These are phyloP conservation scores for Solenopsis fugax DNA, from an alignment of 1,140 invertebrate genomes.

Conservation along the genomic window DNA sequence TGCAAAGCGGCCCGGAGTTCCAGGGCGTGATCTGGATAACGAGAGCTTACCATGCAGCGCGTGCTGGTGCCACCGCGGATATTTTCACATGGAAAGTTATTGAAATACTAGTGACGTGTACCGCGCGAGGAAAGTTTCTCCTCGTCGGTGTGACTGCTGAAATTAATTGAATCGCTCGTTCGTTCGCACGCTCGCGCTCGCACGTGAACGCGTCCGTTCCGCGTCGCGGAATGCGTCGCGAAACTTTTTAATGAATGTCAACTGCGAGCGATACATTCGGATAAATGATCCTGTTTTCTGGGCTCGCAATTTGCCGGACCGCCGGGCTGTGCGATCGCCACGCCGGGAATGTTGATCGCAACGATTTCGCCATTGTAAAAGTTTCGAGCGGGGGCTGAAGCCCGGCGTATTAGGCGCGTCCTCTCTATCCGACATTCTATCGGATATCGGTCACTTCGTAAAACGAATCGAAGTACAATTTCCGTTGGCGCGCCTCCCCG, in stretches of 20 bases:
- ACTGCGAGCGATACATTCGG: slow-evolving; percentile 48
- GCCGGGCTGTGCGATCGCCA: slow-evolving; percentile 15
- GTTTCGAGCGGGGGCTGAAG: not conserved
- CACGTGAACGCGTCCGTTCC: not conserved
- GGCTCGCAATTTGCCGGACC: slow-evolving; percentile 44
- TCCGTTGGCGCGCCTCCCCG: slow-evolving; percentile 67
- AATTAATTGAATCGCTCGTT: slow-evolving; percentile 51
- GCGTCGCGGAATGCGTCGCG: slow-evolving; percentile 16
- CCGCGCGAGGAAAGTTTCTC: slow-evolving; percentile 37
- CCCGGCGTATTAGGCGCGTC: slow-evolving; percentile 40
- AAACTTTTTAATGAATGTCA: slow-evolving; percentile 64
- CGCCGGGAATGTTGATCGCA: slow-evolving; percentile 45
- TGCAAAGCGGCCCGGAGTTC: slow-evolving; percentile 13
- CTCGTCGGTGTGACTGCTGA: slow-evolving; percentile 23
- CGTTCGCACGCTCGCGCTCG: not conserved
- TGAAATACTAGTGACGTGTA: slow-evolving; percentile 57
- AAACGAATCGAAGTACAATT: slow-evolving; percentile 84
- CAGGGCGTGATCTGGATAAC: slow-evolving; percentile 48
- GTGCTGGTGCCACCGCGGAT: slow-evolving; percentile 25
- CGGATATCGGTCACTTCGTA: slow-evolving; percentile 71
- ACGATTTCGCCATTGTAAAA: slow-evolving; percentile 55
- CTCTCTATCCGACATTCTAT: slow-evolving; percentile 34
- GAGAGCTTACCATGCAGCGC: slow-evolving; percentile 34
- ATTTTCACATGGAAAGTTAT: slow-evolving; percentile 59
- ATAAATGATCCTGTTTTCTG: slow-evolving; percentile 56